Conservation (phyloP, 2,113 vertebrate genomes). For the Dromas ardeola region DNA sequence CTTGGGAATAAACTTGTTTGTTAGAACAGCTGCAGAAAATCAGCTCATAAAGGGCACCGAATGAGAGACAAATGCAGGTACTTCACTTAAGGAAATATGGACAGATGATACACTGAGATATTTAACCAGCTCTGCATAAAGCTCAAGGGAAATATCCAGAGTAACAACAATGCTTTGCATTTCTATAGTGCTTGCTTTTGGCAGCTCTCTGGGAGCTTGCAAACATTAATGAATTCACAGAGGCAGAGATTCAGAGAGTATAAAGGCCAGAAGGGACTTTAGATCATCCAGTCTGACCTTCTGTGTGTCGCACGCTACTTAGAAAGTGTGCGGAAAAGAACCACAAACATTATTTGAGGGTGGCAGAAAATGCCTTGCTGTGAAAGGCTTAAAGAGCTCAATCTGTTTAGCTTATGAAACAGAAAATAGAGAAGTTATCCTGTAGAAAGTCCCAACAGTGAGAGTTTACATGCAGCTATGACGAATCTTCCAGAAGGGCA, state of each 20-base stretch:
- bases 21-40: conserved; percentile 28
- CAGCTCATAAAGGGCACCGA: background rate
- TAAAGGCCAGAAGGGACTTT: conserved; percentile 68
- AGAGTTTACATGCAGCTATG: background rate
- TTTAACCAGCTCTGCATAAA: conserved; percentile 14
- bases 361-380: conserved; percentile 39
- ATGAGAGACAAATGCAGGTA: background rate
- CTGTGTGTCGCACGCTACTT: background rate
- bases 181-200: conserved; percentile 57
- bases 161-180: conserved; percentile 50
- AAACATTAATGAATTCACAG: conserved; percentile 66
- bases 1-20: conserved; percentile 19
- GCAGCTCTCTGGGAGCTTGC: conserved; percentile 55
- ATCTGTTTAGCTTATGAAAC: conserved; percentile 2
- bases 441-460: background rate
- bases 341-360: conserved; percentile 45
- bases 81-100: background rate
- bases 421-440: background rate
- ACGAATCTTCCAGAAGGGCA: background rate
- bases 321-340: conserved; percentile 34
- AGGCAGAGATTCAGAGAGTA: conserved; percentile 52
- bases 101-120: background rate
- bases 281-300: conserved; percentile 63
- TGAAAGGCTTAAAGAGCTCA: conserved; percentile 33
- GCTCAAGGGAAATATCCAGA: conserved; percentile 47